Base-by-base conservation (phyloP, 2,888 invertebrate genomes). In the Drosophila mulleri region DNA sequence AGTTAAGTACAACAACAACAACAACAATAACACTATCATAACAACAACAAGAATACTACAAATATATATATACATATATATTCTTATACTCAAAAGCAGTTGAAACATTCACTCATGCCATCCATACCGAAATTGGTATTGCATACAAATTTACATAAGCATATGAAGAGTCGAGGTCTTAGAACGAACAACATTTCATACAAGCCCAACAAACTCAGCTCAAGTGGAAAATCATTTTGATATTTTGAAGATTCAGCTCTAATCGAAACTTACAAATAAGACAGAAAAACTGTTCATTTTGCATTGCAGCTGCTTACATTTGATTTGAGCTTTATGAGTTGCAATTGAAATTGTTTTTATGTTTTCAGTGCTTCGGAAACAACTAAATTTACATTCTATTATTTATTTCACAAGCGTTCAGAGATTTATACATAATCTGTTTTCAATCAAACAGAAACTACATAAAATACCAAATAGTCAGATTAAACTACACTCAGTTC, bases 1-100 rank as follows among this genome's bases (percentile, higher is more conserved):
- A 73, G 66, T 81, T 68, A 64, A 67, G 67, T 67, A 72, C 66
- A 67, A 70, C 41, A 68, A 68, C 39, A 41, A 66, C 60, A 45
- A 58, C 35, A 59, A 59, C 18, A 39, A 47, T 39, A 67, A 67
- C 70, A 75, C 67, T 53, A 57, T 72, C 48, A 50, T 47, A 39
- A 58, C 56, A 67, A 67, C 45, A 79, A 67, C 45, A 79, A 67
- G 20, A 60, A 52, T 3, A 54, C 14, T 23, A 44, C 42, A 39
- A 42, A 26, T 41, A 44, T 29, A 44, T 29, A 2, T 26, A 26
- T 7, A 26, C 2, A 23, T 23, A 23, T 23, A 23, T 23, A 23
- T 23, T 2, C 20, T 23, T 23, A 23, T 68, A 35, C 52, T 65
- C 32, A 42, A 47, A 8, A 23, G 18, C 47, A 59, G 39, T 39